Evolutionary conservation across 1,140 invertebrate species (phyloP).

Genomic region (Ylistrum balloti): DNA sequence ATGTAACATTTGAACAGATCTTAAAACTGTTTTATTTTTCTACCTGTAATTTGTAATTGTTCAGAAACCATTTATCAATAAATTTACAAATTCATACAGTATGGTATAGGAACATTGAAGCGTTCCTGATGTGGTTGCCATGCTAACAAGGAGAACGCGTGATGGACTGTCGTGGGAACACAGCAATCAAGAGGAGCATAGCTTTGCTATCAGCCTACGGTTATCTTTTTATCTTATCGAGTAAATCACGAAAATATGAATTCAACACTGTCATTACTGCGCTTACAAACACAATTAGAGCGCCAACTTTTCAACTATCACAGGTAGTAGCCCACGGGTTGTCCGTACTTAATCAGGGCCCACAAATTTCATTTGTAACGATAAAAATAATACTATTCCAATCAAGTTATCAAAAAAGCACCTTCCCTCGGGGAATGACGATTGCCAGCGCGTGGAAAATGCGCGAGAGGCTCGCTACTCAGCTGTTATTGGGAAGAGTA

Average conservation of each 20-base stretch:
- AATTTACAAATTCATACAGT: background rate
- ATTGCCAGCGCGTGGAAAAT: slow-evolving; percentile 3
- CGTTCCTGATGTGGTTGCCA: background rate
- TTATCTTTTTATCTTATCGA: slow-evolving; percentile 40
- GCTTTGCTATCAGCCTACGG: background rate
- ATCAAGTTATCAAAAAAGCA: slow-evolving; percentile 34
- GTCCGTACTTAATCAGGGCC: slow-evolving; percentile 23
- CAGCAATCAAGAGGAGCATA: slow-evolving; percentile 14
- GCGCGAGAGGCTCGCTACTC: background rate
- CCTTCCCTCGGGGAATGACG: background rate
- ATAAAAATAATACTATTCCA: slow-evolving; percentile 30
- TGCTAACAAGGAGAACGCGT: background rate
- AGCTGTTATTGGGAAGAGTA: background rate
- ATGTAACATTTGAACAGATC: background rate
- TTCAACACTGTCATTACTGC: background rate
- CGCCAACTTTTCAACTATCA: background rate
- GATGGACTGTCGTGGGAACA: background rate
- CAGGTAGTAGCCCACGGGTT: background rate
- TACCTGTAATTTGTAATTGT: too few species aligned
- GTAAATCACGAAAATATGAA: slow-evolving; percentile 40
- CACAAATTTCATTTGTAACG: slow-evolving; percentile 14
- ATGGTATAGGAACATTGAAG: background rate
- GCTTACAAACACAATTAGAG: slow-evolving; percentile 34
- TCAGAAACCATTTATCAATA: too few species aligned
- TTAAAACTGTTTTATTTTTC: background rate